Conservation (phyloP, 2,888 invertebrate species). For the Stictocephala bisonia region DNA sequence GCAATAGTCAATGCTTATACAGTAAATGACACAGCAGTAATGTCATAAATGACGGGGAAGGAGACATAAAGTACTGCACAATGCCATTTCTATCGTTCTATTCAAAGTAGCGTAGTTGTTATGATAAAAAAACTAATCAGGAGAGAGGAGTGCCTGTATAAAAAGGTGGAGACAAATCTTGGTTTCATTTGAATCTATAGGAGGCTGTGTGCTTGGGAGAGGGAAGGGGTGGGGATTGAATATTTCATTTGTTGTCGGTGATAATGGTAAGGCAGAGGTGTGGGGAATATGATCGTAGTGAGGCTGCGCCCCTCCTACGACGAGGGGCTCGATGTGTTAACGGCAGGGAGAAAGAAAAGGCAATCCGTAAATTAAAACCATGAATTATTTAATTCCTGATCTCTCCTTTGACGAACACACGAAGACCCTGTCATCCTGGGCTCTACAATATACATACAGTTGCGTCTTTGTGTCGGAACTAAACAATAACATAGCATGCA, state of each 20-base stretch:
- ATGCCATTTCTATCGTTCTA: background rate
- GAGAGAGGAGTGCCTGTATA: slow-evolving; percentile 3
- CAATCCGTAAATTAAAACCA: slow-evolving; percentile 51
- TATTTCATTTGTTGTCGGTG: slow-evolving; percentile 51
- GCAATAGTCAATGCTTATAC: no score
- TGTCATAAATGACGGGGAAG: no score
- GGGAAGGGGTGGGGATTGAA: slow-evolving; percentile 44
- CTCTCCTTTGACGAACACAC: slow-evolving; percentile 14
- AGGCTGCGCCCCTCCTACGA: slow-evolving; percentile 27
- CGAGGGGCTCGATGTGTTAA: slow-evolving; percentile 41
- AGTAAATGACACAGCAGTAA: no score
- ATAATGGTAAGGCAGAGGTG: slow-evolving; percentile 45
- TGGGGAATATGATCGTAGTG: slow-evolving; percentile 37
- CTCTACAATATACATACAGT: no score
- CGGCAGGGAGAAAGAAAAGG: slow-evolving; percentile 35
- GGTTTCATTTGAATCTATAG: slow-evolving; percentile 46
- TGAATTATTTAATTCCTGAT: slow-evolving; percentile 48
- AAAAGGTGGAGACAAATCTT: slow-evolving; percentile 33
- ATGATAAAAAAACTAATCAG: slow-evolving; percentile 23
- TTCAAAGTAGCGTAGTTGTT: background rate
- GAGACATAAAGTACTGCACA: no score
- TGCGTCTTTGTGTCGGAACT: no score
- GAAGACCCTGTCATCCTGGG: no score
- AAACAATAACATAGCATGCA: no score
- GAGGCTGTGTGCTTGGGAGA: background rate